Base-by-base conservation (phyloP, 1,140 invertebrate genomes). In the Panagrolaimus sp. region DNA sequence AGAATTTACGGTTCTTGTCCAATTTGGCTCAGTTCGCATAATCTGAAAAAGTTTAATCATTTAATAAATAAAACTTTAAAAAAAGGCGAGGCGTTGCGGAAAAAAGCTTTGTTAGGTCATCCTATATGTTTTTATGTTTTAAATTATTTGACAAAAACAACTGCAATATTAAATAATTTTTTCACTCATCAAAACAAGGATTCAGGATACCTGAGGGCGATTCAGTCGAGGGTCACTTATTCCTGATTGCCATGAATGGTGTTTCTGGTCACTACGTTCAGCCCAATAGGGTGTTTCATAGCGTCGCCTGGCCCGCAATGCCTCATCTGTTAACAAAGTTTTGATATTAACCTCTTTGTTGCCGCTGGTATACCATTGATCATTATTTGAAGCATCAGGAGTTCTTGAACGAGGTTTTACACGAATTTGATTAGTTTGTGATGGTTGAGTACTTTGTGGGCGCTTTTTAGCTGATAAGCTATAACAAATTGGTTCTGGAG, bases 401-500 rank as follows among this genome's bases (percentile, higher is more conserved):
- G 51, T 48, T 46, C 47, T 31, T 63, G 66, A 57, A 38, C 66
- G 48, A n/a, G 66, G 51, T 20, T 57, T 57, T 16, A 67, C 46
- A 9, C 47, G 66, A 46, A n/a, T 42, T 38, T 57, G 47, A 44
- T 67, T 57, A 63, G 62, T 20, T 16, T 44, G 70, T 38, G 47
- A 20, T 42, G 66, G 68, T 46, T 53, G 31, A 8, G 66, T 61
- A 14, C 25, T 67, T 45, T 67, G 66, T 45, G 53, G 66, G 8
- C 48, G 38, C 44, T 78, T 78, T 25, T 78, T 78, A 16, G 57
- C 72, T 61, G 72, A 74, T 5, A 79, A 45, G 9, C 75, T 75
- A 63, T 74, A 82, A 51, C 69, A 72, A 16, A 82, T 67, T 25
- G 79, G 79, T 65, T 81, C 76, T 13, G 67, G 69, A 20, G 68